Percentiles rank a stretch among this genome's conserved stretches.
These are phyloP conservation scores for Parauchenoglanis punctatus DNA, from an alignment of 2,797 vertebrate species.

Conservation along the genomic window DNA sequence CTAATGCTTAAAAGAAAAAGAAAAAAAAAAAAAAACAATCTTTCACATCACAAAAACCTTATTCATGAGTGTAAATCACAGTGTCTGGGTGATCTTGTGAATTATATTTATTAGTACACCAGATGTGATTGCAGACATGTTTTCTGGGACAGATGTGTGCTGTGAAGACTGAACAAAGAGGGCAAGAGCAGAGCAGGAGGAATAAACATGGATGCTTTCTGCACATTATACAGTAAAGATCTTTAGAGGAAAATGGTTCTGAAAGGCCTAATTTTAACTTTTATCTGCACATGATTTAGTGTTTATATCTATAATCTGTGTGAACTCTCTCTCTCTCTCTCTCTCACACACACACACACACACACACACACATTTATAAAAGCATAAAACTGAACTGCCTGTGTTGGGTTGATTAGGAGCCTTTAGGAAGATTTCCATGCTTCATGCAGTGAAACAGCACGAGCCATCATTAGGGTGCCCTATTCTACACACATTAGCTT, in stretches of 20 bases:
- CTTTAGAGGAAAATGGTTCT: not conserved
- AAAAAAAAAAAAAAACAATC: not conserved
- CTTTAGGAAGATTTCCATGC: not conserved
- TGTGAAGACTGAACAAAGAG: not conserved
- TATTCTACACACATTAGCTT: not conserved
- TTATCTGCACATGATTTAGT: not conserved
- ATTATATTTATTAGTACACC: not conserved
- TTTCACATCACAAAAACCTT: not conserved
- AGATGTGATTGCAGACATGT: not conserved
- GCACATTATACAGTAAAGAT: not conserved
- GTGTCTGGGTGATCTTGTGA: not conserved
- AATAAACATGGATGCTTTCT: not conserved
- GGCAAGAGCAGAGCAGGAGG: not conserved
- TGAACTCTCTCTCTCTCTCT: too few species aligned
- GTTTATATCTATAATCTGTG: not conserved
- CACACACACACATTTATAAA: not conserved
- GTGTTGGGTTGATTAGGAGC: not conserved
- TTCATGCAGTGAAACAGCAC: not conserved
- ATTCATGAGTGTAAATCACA: not conserved
- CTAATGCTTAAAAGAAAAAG: not conserved
- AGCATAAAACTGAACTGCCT: not conserved
- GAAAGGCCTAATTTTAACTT: conserved; percentile 2
- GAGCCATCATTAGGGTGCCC: not conserved
- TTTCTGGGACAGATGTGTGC: conserved; percentile 10
- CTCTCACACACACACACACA: conserved; percentile 2